Evolutionary conservation across 2,888 invertebrate genomes (phyloP).

Genomic region (Oscheius onirici): DNA sequence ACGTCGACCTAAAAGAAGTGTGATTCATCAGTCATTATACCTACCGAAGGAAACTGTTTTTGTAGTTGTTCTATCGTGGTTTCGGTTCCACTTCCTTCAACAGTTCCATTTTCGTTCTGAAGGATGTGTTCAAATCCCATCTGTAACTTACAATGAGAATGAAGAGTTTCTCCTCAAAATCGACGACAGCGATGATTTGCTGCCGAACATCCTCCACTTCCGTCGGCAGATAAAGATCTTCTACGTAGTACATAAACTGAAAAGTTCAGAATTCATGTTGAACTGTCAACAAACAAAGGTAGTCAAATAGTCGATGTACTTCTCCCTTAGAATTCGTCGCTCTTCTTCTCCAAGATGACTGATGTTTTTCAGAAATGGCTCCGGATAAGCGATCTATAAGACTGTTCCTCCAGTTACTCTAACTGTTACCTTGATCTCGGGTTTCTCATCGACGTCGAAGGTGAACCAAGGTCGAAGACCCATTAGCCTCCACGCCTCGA

Average conservation of each 20-base stretch:
- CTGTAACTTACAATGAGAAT: background rate
- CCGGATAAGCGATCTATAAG: background rate
- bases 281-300: background rate
- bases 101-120: too few species aligned
- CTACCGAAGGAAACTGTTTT: slow-evolving; percentile 2
- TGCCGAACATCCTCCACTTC: background rate
- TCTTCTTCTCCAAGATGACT: background rate
- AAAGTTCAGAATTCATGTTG: background rate
- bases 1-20: background rate
- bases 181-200: background rate
- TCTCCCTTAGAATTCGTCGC: background rate
- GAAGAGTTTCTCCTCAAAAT: slow-evolving; percentile 11
- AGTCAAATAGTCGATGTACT: slow-evolving; percentile 12
- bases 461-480: slow-evolving; percentile 18
- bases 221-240: slow-evolving; percentile 7
- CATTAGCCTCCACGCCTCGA: slow-evolving; percentile 22
- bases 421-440: slow-evolving; percentile 8
- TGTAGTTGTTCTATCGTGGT: background rate
- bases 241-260: slow-evolving; percentile 19
- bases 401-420: background rate
- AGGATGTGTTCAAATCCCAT: too few species aligned
- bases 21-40: background rate
- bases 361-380: slow-evolving; percentile 1
- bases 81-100: too few species aligned
- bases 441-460: background rate